phyloP scores from a whole-genome alignment of 2,888 invertebrate genomes.

The Creontiades dilutus region DNA sequence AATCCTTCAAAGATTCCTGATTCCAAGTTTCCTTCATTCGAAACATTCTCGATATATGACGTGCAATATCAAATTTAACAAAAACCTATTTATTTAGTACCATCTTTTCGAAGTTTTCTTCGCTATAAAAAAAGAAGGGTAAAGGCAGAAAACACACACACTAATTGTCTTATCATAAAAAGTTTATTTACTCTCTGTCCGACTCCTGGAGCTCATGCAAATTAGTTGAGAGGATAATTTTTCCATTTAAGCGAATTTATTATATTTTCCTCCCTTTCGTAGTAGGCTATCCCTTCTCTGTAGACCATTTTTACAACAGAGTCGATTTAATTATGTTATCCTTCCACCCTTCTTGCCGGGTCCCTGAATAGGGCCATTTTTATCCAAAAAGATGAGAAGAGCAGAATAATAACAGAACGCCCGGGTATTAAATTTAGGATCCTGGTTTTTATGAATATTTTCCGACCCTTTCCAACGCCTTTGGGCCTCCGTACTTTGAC shows the following conservation, averaged over 20 bases:
- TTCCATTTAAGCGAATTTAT: conserved; percentile 34
- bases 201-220: conserved; percentile 4
- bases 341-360: not conserved
- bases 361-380: conserved; percentile 15
- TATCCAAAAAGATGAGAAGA: conserved; percentile 7
- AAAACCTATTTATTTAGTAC: too few relatives aligned
- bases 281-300: not conserved
- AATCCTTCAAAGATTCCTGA: too few relatives aligned
- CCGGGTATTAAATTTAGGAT: conserved; percentile 47
- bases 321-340: conserved; percentile 42
- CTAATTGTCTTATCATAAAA: conserved; percentile 19
- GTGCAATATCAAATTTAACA: too few relatives aligned
- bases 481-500: not conserved
- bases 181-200: not conserved
- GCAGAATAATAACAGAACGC: conserved; percentile 49
- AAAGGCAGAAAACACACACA: not conserved
- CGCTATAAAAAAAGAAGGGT: not conserved
- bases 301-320: not conserved
- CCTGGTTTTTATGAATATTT: conserved; percentile 48
- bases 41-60: too few relatives aligned
- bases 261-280: not conserved
- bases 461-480: conserved; percentile 14
- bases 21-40: too few relatives aligned
- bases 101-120: too few relatives aligned
- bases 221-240: conserved; percentile 22